Evolutionary conservation across 1,140 invertebrate genomes (phyloP).

Genomic region (Caerostris darwini): DNA sequence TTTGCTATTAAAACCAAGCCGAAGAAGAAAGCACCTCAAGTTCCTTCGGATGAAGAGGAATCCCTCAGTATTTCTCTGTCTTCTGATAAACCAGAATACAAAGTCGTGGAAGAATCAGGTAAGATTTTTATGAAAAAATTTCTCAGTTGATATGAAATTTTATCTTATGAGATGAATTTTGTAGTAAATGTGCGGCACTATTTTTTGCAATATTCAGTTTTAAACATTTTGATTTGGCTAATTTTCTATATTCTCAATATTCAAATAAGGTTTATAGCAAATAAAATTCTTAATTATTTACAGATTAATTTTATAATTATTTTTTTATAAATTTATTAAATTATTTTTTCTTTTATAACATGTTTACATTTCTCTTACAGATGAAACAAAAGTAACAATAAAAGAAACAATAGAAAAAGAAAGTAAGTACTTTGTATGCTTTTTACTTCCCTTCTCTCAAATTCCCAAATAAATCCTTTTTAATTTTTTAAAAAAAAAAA

Average conservation of each 20-base stretch:
- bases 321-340: too few relatives aligned
- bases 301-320: too few relatives aligned
- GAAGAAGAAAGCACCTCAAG: conserved; percentile 70
- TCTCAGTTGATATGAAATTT: too few relatives aligned
- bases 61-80: conserved; percentile 80
- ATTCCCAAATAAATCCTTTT: too few relatives aligned
- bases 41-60: conserved; percentile 78
- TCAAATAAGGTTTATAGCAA: not conserved
- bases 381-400: conserved; percentile 53
- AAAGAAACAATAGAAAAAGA: conserved; percentile 1
- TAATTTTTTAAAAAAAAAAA: too few relatives aligned
- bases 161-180: too few relatives aligned
- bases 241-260: not conserved
- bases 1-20: conserved; percentile 68
- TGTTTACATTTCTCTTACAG: not conserved
- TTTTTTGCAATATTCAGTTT: too few relatives aligned
- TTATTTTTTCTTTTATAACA: too few relatives aligned
- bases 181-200: too few relatives aligned
- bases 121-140: not conserved
- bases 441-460: not conserved
- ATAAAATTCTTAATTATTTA: not conserved
- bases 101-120: conserved; percentile 79
- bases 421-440: conserved; percentile 34
- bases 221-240: too few relatives aligned
- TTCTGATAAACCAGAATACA: conserved; percentile 79